phyloP scores from a whole-genome alignment of 2,888 invertebrate genomes.

The Cerceris ruficornis region DNA sequence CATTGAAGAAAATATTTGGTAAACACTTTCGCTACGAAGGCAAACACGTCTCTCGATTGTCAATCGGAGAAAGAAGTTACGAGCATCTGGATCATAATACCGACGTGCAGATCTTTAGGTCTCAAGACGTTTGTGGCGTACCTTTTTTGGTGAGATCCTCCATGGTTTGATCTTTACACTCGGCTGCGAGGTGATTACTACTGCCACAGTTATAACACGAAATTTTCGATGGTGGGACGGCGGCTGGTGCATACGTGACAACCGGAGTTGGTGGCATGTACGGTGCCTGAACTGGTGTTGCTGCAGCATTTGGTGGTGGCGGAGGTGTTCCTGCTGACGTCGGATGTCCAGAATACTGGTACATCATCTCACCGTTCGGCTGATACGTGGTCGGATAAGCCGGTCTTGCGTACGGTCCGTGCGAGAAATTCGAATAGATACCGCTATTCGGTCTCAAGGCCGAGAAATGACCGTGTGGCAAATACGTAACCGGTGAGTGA shows the following conservation, averaged over 20 bases:
- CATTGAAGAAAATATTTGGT: neutral
- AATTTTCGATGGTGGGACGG: conserved; percentile 85
- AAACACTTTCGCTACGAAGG: neutral
- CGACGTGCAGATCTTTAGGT: neutral
- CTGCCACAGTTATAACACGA: conserved; percentile 97
- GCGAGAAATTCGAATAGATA: conserved; percentile 79
- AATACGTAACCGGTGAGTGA: conserved; percentile 72
- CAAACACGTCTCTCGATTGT: neutral
- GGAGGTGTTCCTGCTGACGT: conserved; percentile 75
- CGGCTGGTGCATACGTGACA: conserved; percentile 81
- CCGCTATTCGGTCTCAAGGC: conserved; percentile 75
- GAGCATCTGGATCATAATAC: neutral
- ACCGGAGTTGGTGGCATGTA: conserved; percentile 77
- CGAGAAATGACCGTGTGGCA: conserved; percentile 79
- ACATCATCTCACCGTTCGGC: conserved; percentile 83
- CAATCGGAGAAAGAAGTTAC: neutral
- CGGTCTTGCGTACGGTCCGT: conserved; percentile 78
- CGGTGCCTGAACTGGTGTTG: conserved; percentile 75
- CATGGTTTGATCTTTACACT: conserved; percentile 95
- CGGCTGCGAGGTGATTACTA: conserved; percentile 90
- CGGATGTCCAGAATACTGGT: conserved; percentile 77
- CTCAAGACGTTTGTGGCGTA: conserved; percentile 38
- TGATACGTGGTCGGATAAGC: conserved; percentile 81
- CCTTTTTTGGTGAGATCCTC: conserved; percentile 90
- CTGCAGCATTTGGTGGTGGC: conserved; percentile 72